Evolutionary conservation across 2,113 vertebrate species (phyloP), one percentile per base, ranked within the genome.

Genomic region (Tympanuchus pallidicinctus): DNA sequence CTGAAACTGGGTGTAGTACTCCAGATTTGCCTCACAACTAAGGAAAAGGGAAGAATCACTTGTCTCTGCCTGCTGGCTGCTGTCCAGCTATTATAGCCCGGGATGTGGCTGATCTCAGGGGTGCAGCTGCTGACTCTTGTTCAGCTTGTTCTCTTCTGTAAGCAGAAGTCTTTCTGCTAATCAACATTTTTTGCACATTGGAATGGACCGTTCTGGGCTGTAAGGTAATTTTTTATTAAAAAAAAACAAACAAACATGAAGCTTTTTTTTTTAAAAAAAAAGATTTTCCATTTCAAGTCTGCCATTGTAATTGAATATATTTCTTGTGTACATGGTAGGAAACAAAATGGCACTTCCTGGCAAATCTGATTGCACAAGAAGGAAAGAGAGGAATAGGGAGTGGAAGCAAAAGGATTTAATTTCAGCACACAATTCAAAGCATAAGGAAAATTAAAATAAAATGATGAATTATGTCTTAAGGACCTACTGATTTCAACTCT

Each of bases 381-480:
- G 15, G n/a, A 65, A 57, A 74, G 61, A 42, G n/a, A 63, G 43
- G 47, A 73, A 57, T 27, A 28, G 18, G 47, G 59, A 78, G 27
- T 47, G 54, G 36, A 82, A 94, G 69, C 40, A 56, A 94, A 70
- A 79, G 77, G 40, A 60, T 89, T 93, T 82, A 47, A 57, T 88
- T 92, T 84, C 73, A 72, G 3, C 47, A 52, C 38, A 40, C 14
- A 43, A 10, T 71, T 89, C 28, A 18, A 52, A 65, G 30, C 63
- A 82, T 65, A 63, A 63, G 13, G 36, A 76, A 92, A 87, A 78
- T 36, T 10, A 30, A 89, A 81, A 45, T 65, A 66, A 94, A 92
- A 61, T 65, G 17, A 75, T 45, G 20, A 72, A 84, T 84, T 94
- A 66, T 84, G 30, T 54, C 66, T 82, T 1, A 4, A 89, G 66